Conservation (phyloP, 2,797 vertebrate genomes). For the Varecia variegata region DNA sequence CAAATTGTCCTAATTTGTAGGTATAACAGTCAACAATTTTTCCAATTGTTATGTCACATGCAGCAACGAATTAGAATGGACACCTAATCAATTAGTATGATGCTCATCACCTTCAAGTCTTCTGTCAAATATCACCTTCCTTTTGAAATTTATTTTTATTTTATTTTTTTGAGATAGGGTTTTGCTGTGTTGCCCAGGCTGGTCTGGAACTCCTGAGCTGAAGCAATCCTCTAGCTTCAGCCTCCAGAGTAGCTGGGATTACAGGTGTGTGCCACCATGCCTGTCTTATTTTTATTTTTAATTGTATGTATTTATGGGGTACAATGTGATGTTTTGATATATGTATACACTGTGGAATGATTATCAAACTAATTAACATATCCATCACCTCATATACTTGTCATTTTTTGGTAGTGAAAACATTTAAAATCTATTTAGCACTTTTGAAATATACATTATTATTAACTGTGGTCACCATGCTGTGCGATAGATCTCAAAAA, state of each 20-base stretch:
- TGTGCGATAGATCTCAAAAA: neutral
- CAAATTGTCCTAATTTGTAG: neutral
- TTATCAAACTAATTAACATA: neutral
- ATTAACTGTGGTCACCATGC: neutral
- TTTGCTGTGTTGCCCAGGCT: neutral
- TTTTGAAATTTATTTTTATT: neutral
- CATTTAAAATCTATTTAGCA: neutral
- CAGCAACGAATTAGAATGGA: neutral
- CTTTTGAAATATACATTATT: neutral
- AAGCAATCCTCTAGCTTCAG: neutral
- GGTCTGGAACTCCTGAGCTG: neutral
- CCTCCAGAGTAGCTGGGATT: neutral
- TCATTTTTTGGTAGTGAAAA: neutral
- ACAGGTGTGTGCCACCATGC: neutral
- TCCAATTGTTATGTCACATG: neutral
- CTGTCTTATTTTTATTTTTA: neutral
- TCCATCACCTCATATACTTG: neutral
- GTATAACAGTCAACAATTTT: neutral
- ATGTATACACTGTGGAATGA: neutral
- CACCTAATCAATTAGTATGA: neutral
- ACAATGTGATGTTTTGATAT: neutral
- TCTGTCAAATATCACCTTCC: neutral
- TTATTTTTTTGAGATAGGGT: neutral
- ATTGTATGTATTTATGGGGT: neutral
- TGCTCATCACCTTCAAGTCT: neutral